Evolutionary conservation across 2,888 invertebrate species (phyloP).

Genomic region (Seira musarum): DNA sequence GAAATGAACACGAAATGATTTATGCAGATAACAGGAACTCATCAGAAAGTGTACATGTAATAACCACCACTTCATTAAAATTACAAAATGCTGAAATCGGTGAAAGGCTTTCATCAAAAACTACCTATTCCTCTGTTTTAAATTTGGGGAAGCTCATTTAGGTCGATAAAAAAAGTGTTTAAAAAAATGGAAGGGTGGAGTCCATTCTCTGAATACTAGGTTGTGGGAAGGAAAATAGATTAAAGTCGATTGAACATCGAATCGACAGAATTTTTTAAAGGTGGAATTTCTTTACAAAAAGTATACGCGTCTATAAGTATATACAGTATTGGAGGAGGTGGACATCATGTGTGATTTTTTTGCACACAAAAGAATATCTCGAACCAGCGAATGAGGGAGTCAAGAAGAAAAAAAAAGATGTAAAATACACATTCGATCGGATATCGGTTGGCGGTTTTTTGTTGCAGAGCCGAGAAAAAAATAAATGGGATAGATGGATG

Average conservation of each 20-base stretch:
- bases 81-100: too few species aligned
- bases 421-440: conserved; percentile 16
- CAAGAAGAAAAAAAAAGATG: conserved; percentile 1
- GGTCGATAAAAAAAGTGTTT: background rate
- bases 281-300: background rate
- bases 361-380: conserved; percentile 3
- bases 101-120: too few species aligned
- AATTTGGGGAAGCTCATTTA: too few species aligned
- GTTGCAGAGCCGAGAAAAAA: background rate
- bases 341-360: conserved; percentile 12
- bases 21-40: too few species aligned
- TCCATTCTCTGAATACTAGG: conserved; percentile 1
- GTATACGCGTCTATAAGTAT: background rate
- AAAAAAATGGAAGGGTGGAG: conserved; percentile 7
- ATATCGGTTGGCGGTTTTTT: conserved; percentile 14
- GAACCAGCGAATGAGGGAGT: background rate
- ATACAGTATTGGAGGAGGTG: background rate
- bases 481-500: background rate
- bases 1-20: too few species aligned
- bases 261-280: conserved; percentile 2
- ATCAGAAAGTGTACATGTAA: too few species aligned
- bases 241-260: conserved; percentile 16
- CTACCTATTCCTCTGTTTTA: too few species aligned
- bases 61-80: too few species aligned
- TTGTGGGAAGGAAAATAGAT: background rate